phyloP scores from a whole-genome alignment of 2,888 invertebrate species.

The Macropis europaea region DNA sequence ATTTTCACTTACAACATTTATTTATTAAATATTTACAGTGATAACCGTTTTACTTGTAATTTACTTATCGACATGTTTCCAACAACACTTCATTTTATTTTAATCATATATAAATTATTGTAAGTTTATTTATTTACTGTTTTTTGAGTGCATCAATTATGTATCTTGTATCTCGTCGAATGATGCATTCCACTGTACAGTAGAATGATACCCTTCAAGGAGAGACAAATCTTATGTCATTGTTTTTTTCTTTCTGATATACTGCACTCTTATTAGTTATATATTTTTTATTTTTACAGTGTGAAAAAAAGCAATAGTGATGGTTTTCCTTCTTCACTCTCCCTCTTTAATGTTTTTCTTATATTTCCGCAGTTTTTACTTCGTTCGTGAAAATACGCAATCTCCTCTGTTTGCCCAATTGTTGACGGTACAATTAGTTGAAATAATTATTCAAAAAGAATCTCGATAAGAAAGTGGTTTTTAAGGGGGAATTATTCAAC shows the following conservation, averaged over 20 bases:
- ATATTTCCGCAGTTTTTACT: background rate
- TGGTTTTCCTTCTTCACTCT: constrained; percentile 6
- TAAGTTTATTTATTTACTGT: constrained; percentile 56
- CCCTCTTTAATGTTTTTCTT: background rate
- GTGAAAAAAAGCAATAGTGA: constrained; percentile 47
- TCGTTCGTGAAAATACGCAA: constrained; percentile 9
- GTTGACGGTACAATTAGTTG: background rate
- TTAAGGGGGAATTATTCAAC: too few species aligned
- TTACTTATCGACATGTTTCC: constrained; percentile 68
- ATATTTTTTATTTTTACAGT: constrained; percentile 40
- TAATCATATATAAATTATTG: constrained; percentile 65
- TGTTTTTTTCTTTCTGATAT: constrained; percentile 22
- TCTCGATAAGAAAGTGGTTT: too few species aligned
- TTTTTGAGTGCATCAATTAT: constrained; percentile 5
- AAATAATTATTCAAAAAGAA: background rate
- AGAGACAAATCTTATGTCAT: constrained; percentile 45
- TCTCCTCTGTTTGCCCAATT: background rate
- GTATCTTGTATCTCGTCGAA: constrained; percentile 42
- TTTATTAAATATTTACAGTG: constrained; percentile 66
- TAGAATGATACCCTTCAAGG: constrained; percentile 52
- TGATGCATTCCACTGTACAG: constrained; percentile 42
- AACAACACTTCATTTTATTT: constrained; percentile 54
- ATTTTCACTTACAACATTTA: constrained; percentile 48
- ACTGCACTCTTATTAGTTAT: constrained; percentile 2
- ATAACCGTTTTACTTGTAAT: constrained; percentile 57